These are phyloP conservation scores for Myotis brandtii DNA, from an alignment of 2,113 vertebrate species.

Conservation along the genomic window DNA sequence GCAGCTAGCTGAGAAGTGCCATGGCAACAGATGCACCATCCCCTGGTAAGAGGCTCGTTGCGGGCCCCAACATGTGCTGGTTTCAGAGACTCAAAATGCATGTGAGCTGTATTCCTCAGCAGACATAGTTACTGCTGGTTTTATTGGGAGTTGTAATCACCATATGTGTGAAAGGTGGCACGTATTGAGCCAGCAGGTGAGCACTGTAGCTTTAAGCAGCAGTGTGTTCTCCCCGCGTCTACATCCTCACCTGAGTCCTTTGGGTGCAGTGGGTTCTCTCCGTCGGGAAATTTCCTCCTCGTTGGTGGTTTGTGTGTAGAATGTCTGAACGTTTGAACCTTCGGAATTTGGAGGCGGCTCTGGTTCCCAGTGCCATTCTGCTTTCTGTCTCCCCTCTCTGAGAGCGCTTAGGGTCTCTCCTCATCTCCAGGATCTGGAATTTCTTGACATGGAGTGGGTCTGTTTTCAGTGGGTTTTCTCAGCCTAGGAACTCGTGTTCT, in stretches of 20 bases:
- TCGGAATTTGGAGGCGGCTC: not conserved
- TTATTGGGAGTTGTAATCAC: not conserved
- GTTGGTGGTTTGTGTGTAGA: not conserved
- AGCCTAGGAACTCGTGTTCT: not conserved
- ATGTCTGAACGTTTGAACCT: not conserved
- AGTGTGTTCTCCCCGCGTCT: not conserved
- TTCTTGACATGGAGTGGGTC: not conserved
- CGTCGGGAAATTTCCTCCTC: not conserved
- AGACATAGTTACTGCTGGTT: not conserved
- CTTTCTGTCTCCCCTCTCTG: not conserved
- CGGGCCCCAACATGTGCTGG: not conserved
- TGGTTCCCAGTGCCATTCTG: no score
- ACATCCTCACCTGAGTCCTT: not conserved
- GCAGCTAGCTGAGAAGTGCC: conserved; percentile 89
- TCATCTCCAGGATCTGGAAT: not conserved
- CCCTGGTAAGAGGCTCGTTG: conserved; percentile 90
- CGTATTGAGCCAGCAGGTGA: not conserved
- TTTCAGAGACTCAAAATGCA: not conserved
- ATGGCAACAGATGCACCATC: conserved; percentile 89
- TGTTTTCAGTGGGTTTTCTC: not conserved
- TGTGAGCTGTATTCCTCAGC: not conserved
- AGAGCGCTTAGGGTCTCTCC: not conserved
- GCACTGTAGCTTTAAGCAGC: not conserved
- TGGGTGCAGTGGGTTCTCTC: not conserved
- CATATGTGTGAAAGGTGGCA: not conserved